Evolutionary conservation across 2,888 invertebrate genomes (phyloP).

Genomic region (Ptilodon capucinus): DNA sequence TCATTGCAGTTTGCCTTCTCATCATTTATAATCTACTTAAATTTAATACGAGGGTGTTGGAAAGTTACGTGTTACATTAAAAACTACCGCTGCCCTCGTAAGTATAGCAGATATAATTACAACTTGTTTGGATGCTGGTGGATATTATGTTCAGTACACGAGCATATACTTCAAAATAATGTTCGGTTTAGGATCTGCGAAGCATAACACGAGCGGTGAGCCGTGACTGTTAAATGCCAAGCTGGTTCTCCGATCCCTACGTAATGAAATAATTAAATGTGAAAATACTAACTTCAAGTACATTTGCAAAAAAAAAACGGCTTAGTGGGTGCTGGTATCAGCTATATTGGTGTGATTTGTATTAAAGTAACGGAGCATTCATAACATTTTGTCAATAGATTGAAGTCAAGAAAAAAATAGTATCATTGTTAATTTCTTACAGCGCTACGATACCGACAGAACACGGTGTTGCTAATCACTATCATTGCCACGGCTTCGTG

Average conservation of each 20-base stretch:
- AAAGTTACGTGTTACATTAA: not conserved
- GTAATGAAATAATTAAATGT: not conserved
- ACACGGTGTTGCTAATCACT: conserved; percentile 48
- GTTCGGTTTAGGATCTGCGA: conserved; percentile 21
- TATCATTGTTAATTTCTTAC: conserved; percentile 31
- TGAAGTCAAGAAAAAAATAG: conserved; percentile 20
- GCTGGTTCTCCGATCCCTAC: not conserved
- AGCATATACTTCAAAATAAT: conserved; percentile 16
- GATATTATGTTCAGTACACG: conserved; percentile 2
- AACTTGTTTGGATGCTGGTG: not conserved
- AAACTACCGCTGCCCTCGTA: not conserved
- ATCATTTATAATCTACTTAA: not conserved
- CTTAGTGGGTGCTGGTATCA: conserved; percentile 7
- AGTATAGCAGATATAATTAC: not conserved
- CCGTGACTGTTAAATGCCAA: conserved; percentile 24
- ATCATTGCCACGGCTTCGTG: conserved; percentile 50
- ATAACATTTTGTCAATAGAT: conserved; percentile 22
- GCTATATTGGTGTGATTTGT: conserved; percentile 16
- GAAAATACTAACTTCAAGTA: not conserved
- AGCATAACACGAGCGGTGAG: conserved; percentile 27
- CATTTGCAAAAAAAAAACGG: conserved; percentile 1
- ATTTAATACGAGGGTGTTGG: not conserved
- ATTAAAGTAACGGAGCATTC: conserved; percentile 12
- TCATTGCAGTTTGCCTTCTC: not conserved
- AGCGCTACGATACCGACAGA: conserved; percentile 20